Base-by-base conservation (phyloP, 2,113 vertebrate genomes). In the Daboia siamensis region DNA sequence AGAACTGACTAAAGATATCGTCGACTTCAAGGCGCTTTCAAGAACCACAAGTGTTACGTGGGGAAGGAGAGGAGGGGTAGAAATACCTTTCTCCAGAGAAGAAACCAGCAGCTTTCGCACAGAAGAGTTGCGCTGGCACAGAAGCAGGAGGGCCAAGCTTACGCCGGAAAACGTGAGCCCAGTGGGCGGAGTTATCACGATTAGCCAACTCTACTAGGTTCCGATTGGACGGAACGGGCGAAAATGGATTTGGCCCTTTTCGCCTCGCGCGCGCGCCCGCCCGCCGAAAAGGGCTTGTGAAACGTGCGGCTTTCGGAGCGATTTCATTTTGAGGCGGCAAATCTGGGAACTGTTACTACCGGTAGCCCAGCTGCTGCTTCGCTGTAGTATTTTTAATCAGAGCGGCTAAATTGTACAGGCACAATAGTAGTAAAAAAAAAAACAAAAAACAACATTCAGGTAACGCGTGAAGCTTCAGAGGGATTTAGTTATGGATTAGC, bases 1-100 rank as follows among this genome's bases (percentile, higher is more conserved):
- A 80, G 33, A 80, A 39, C 1, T 29, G 48, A 48, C 24, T 15
- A 26, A 39, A 11, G 51, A 26, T 23, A 46, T 48, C 23, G 10
- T 46, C 3, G 84, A 26, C 3, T 5, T 86, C 12, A 51, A 86
- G 80, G 80, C 20, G 86, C 12, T 51, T 87, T 87, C 29, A 29
- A 52, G 7, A 54, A 29, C 26, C 86, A 33, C 23, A 15, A 5
- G 48, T 86, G 13, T 15, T 52, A 26, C 48, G 29, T 33, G 59
- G 46, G 44, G 59, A 24, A 23, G 55, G 74, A n/a, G n/a, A n/a
- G 13, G n/a, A n/a, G 5, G 69, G 39, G 17, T 10, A 56, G 90
- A 86, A 46, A 4, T 96, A 96, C 96, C 96, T 97, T 80, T 88
- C 23, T 6, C 84, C n/a, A 61, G 10, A 80, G 86, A 39, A 56